Conservation (phyloP, 2,797 vertebrate genomes). For the Urosaurus nigricauda region DNA sequence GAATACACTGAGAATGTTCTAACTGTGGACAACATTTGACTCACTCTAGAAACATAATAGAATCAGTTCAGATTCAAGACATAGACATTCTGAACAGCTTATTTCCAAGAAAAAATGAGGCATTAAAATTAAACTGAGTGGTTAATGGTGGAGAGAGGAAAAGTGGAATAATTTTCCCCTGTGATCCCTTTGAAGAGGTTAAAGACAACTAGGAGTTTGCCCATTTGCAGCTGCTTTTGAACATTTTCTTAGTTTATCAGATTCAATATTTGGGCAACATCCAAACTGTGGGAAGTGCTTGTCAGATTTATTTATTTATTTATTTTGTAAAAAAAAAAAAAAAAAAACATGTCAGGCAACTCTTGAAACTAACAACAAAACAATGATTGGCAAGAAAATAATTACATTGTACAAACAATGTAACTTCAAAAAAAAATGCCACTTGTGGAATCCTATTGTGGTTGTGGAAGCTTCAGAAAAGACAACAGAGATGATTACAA, state of each 20-base stretch:
- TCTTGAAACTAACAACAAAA: conserved; percentile 7
- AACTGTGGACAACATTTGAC: neutral
- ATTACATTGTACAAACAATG: neutral
- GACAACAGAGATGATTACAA: neutral
- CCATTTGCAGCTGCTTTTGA: conserved; percentile 17
- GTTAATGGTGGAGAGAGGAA: neutral
- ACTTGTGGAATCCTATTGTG: neutral
- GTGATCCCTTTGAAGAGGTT: neutral
- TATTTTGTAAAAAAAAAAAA: no score
- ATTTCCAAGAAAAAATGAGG: neutral
- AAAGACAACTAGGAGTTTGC: conserved; percentile 5
- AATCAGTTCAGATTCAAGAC: neutral
- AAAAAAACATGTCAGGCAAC: neutral
- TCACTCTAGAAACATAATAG: neutral
- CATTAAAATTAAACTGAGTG: neutral
- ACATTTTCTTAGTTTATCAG: conserved; percentile 20
- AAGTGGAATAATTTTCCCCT: neutral
- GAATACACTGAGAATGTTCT: neutral
- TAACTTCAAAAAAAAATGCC: neutral
- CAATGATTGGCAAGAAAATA: conserved; percentile 9
- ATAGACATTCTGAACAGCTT: neutral
- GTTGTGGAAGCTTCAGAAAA: neutral
- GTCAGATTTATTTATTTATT: conserved; percentile 1
- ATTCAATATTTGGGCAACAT: conserved; percentile 1
- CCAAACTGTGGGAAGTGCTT: neutral